Conservation (phyloP, 2,888 invertebrate species). For the Microchrysa polita region DNA sequence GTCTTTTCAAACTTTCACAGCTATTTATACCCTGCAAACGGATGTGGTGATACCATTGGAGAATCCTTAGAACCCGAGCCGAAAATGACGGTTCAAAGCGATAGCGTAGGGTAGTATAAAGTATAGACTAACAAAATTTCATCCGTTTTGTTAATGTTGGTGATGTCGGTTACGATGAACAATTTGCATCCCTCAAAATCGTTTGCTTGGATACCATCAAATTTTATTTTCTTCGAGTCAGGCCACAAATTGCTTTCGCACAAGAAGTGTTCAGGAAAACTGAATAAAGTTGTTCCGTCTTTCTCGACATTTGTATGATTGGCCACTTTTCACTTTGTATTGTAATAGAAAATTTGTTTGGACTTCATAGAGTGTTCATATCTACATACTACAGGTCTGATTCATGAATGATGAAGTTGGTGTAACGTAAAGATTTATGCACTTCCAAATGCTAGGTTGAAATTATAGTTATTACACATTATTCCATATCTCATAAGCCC, state of each 20-base stretch:
- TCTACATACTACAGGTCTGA: too few species aligned
- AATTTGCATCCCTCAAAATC: constrained; percentile 31
- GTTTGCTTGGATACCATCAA: constrained; percentile 31
- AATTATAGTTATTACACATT: too few species aligned
- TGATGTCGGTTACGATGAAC: constrained; percentile 4
- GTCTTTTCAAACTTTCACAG: constrained; percentile 14
- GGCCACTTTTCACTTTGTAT: neutral
- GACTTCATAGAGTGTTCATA: too few species aligned
- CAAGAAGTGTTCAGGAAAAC: neutral
- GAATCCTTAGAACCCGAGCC: neutral
- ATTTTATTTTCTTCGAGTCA: constrained; percentile 30
- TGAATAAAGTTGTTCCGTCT: neutral
- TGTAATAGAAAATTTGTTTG: too few species aligned
- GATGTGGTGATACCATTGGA: too few species aligned
- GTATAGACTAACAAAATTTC: constrained; percentile 18
- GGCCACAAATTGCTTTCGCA: constrained; percentile 1
- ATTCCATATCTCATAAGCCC: too few species aligned
- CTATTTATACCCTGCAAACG: neutral
- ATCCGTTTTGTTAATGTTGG: constrained; percentile 22
- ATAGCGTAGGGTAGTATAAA: neutral
- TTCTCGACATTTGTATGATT: neutral
- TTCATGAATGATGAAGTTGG: too few species aligned
- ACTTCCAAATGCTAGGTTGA: too few species aligned
- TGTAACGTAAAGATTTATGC: too few species aligned
- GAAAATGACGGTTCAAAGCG: neutral